These are phyloP conservation scores for Zaprionus vittiger DNA, from an alignment of 1,140 invertebrate genomes.

Conservation along the genomic window DNA sequence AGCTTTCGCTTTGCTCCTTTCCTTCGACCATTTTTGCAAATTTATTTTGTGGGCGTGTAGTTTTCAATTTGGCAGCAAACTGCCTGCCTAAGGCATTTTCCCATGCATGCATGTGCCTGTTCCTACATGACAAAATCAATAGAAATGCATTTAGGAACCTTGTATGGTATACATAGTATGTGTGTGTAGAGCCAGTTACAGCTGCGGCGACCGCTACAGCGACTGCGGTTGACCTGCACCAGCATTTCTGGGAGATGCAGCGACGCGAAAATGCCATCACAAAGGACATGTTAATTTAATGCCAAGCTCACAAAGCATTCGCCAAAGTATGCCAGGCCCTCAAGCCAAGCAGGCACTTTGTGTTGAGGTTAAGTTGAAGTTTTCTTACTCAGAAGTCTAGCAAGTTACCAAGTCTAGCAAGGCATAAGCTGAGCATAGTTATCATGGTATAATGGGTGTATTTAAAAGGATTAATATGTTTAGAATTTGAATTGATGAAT, in stretches of 20 bases:
- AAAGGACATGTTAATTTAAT: slow-evolving; percentile 30
- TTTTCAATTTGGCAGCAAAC: slow-evolving; percentile 75
- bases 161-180: slow-evolving; percentile 2
- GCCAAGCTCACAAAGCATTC: neutral
- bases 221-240: slow-evolving; percentile 40
- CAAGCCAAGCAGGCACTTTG: neutral
- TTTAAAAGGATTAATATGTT: too few relatives aligned
- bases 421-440: too few relatives aligned
- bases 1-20: slow-evolving; percentile 21
- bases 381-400: neutral
- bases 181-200: slow-evolving; percentile 48
- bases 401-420: too few relatives aligned
- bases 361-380: neutral
- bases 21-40: slow-evolving; percentile 48
- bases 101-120: neutral
- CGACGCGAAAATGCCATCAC: slow-evolving; percentile 19
- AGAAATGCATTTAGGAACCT: slow-evolving; percentile 68
- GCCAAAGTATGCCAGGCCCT: neutral
- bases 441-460: too few relatives aligned
- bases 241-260: slow-evolving; percentile 42
- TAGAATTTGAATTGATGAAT: too few relatives aligned
- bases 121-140: slow-evolving; percentile 63
- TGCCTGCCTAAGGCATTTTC: slow-evolving; percentile 59
- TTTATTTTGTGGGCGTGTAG: slow-evolving; percentile 78
- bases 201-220: neutral